Conservation (phyloP, 1,140 invertebrate genomes). For the Drosophila bipectinata region DNA sequence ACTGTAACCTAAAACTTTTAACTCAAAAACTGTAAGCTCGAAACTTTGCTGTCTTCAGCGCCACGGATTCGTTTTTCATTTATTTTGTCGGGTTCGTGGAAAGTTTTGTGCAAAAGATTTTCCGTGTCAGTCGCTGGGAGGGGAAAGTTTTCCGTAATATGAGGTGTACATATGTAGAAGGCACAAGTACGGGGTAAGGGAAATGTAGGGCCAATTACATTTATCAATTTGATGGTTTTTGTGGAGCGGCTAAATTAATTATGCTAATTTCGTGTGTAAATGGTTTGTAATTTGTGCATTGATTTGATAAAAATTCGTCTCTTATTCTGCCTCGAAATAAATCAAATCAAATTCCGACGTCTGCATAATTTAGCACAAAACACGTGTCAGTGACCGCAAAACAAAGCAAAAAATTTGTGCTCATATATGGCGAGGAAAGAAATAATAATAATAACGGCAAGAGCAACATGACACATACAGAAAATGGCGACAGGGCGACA, state of each 20-base stretch:
- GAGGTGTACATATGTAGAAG: conserved; percentile 20
- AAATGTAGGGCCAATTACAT: conserved; percentile 43
- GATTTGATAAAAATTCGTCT: conserved; percentile 65
- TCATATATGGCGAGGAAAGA: conserved; percentile 8
- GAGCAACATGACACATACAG: conserved; percentile 44
- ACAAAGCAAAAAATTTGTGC: conserved; percentile 19
- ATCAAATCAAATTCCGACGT: conserved; percentile 67
- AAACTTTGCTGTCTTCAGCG: conserved; percentile 26
- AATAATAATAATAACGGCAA: conserved; percentile 36
- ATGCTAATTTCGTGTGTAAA: conserved; percentile 74
- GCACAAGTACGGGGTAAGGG: neutral
- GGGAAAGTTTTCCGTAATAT: conserved; percentile 34
- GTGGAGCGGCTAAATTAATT: conserved; percentile 64
- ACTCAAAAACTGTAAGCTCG: conserved; percentile 22
- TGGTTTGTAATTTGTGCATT: conserved; percentile 70
- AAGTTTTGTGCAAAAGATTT: conserved; percentile 52
- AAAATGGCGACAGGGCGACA: conserved; percentile 47
- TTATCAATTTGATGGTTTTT: conserved; percentile 50
- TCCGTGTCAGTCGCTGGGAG: conserved; percentile 11
- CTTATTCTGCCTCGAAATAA: conserved; percentile 47
- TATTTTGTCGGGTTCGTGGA: neutral
- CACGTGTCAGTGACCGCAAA: conserved; percentile 74
- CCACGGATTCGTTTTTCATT: conserved; percentile 2
- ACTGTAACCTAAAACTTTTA: conserved; percentile 42
- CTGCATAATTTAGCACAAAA: conserved; percentile 71